Conservation (phyloP, 1,140 invertebrate genomes). For the Chelonus insularis region DNA sequence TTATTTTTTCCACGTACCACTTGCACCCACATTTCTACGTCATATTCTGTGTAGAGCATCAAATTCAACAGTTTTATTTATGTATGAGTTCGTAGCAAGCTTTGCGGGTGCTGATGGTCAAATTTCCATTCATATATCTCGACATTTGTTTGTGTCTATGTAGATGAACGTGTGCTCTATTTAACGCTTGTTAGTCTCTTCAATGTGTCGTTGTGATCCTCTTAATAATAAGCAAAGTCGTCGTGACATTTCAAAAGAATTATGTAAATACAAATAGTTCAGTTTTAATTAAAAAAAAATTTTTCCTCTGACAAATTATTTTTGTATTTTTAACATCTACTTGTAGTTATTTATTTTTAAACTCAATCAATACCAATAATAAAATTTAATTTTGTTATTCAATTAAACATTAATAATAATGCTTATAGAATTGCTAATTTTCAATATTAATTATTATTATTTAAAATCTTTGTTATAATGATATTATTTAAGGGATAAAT, state of each 20-base stretch:
- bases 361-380: no score
- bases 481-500: no score
- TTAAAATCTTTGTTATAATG: no score
- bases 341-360: no score
- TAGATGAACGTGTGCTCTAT: constrained; percentile 42
- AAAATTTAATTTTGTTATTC: no score
- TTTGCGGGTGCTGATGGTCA: background rate
- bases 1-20: constrained; percentile 3
- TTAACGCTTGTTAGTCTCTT: constrained; percentile 57
- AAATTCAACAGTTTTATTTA: constrained; percentile 22
- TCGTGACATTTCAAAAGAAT: background rate
- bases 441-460: no score
- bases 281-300: background rate
- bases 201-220: constrained; percentile 53
- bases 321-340: no score
- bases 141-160: constrained; percentile 5
- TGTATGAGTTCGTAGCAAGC: constrained; percentile 2
- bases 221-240: constrained; percentile 52
- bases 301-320: no score
- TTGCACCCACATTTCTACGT: constrained; percentile 13
- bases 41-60: background rate
- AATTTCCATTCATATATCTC: background rate
- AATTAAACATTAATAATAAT: no score
- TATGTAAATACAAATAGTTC: background rate
- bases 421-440: no score